Base-by-base conservation (phyloP, 2,888 invertebrate genomes). In the Gisinianus flammeolus region DNA sequence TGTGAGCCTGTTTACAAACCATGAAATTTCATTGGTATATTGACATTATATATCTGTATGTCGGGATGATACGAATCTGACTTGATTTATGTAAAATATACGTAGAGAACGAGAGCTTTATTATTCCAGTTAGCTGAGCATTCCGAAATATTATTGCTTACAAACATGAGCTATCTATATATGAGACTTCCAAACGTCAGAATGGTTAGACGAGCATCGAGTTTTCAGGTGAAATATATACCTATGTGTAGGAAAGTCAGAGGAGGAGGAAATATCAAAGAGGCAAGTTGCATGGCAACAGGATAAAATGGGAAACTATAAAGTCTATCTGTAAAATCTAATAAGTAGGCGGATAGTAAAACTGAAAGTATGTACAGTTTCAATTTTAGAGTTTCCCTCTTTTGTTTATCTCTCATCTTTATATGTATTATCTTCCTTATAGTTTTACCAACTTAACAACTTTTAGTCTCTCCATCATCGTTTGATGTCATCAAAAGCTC, bases 391-490 rank as follows among this genome's bases (percentile, higher is more conserved):
- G n/a, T n/a, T n/a, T n/a, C n/a, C n/a, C n/a, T n/a, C n/a, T n/a
- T n/a, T n/a, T n/a, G n/a, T n/a, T n/a, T n/a, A n/a, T n/a, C n/a
- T n/a, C n/a, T 26, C 26, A 26, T 64, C 26, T 62, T 26, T 62
- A 24, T 62, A 12, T 64, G 58, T 26, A 44, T 44, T 19, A 44
- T 44, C 44, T 2, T 44, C 19, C 44, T 30, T 26, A 64, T 64
- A 64, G 64, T 64, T 64, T 64, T 64, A 64, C 28, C 64, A 64
- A 64, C 64, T 64, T 64, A 64, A 30, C 64, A 64, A 26, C 64
- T 64, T 26, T 26, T 24, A 64, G 64, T 6, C 44, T 44, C 44
- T 44, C 44, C 19, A 44, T n/a, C n/a, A n/a, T 44, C 44, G 44
- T 44, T 44, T 44, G 44, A 44, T 44, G 44, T 44, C 44, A 44